Evolutionary conservation across 1,140 invertebrate species (phyloP), one percentile per base, ranked within the genome.

Genomic region (Ceratitis capitata): DNA sequence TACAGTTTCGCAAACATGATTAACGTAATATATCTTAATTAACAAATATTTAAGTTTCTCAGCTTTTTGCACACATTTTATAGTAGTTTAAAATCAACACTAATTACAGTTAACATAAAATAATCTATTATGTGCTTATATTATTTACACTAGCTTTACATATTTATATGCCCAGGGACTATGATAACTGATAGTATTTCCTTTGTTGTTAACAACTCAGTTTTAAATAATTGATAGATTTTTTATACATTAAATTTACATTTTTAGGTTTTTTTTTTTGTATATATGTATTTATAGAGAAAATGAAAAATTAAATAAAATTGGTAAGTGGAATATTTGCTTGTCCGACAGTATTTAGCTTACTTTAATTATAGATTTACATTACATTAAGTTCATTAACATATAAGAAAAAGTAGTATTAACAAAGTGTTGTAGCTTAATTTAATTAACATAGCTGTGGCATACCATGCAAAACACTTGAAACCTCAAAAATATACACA

Each of bases 111-210:
- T 78, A 32, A 78, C 3, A 35, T 45, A 23, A 45, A 78, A 78
- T 42, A 78, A 78, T 45, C 42, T 26, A 78, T 19, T 23, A 45
- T 78, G 45, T 39, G 39, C 39, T 78, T 45, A 78, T 32, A 78
- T 78, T 78, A 78, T 78, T 78, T 78, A 78, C 69, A 78, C 42
- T 45, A 78, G 69, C 39, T 42, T 42, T 39, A 42, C 69, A 78
- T 23, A 45, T n/a, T n/a, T n/a, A n/a, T 45, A 39, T 69, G 61
- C 61, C 19, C 32, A 69, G 32, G 61, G 32, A 69, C 32, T 69
- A 12, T 69, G 61, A 69, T 69, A 69, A 69, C 39, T 47, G 39
- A 10, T 78, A n/a, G n/a, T 45, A 26, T 35, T 26, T 78, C 45
- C 19, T 35, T 14, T 64, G 10, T 64, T 12, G 23, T 78, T 26